Base-by-base conservation (phyloP, 1,140 invertebrate species). In the Plectrocnemia conspersa region DNA sequence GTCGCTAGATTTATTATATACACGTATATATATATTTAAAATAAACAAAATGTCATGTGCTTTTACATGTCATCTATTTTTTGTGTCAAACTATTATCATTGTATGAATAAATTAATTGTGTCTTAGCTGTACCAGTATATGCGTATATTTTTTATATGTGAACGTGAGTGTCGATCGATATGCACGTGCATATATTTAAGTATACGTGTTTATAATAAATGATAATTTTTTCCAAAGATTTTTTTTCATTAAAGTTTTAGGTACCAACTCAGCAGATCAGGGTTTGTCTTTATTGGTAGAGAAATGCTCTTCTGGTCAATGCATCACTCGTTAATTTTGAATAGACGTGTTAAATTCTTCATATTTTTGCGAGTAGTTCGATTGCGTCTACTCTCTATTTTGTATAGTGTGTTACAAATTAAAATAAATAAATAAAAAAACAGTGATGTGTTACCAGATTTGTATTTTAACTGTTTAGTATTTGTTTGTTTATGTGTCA, bases 41-140 rank as follows among this genome's bases (percentile, higher is more conserved):
- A n/a, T n/a, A 61, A 61, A 61, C 54, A 56, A 62, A 62, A 56
- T 62, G 61, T 59, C 61, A 62, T 62, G 61, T 62, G 61, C 61
- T 62, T 62, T 62, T 62, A 62, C 61, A 62, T 62, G 61, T 59
- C 61, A 59, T 62, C 56, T 62, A 62, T 59, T 62, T 62, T 62
- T 62, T 62, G 59, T 62, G 59, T 62, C 59, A 62, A 62, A 62
- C 56, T 62, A 62, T 62, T 62, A 62, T 58, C 56, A 62, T 38
- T 52, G 52, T 15, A 18, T 59, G 54, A 56, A 36, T 56, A 62
- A 62, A 62, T 62, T 62, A 58, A 62, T 58, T 52, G 59, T 62
- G 59, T 62, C 59, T 58, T 62, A 58, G 59, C 53, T 62, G 33
- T 62, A 58, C 40, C 38, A 54, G n/a, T n/a, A n/a, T n/a, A n/a